A percentile compares a stretch with the other conserved stretches of the same genome.
Evolutionary conservation across 2,797 vertebrate species (phyloP).

Genomic region (Miichthys miiuy): DNA sequence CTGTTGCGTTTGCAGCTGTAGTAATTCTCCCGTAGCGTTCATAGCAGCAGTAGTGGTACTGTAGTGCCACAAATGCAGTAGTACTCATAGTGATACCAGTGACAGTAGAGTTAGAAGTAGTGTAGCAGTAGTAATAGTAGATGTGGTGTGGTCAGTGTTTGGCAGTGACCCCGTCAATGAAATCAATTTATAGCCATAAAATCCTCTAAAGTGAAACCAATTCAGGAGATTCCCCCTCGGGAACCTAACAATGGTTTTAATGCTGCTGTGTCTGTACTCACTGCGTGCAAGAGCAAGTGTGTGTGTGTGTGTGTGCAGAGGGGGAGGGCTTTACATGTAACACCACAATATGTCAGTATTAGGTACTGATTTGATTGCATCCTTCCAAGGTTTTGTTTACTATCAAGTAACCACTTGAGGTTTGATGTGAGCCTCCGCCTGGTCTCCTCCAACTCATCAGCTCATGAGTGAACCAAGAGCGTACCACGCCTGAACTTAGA

Average conservation of each 20-base stretch:
- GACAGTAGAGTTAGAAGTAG: neutral
- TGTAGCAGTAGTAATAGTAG: neutral
- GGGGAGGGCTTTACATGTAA: conserved; percentile 4
- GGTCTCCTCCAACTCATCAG: conserved; percentile 6
- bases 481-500: conserved; percentile 19
- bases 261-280: neutral
- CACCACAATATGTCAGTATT: conserved; percentile 15
- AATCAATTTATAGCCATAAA: neutral
- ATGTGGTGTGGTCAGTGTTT: neutral
- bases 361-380: conserved; percentile 36
- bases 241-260: neutral
- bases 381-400: conserved; percentile 21
- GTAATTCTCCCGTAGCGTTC: neutral
- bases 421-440: conserved; percentile 8
- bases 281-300: neutral
- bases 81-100: neutral
- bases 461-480: conserved; percentile 40
- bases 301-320: neutral
- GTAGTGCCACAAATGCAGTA: neutral
- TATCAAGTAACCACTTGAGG: neutral
- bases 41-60: neutral
- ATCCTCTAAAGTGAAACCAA: neutral
- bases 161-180: neutral
- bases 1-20: too few relatives aligned
- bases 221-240: neutral